Percentiles rank a stretch among this genome's conserved stretches.
phyloP scores from a whole-genome alignment of 53 echinoderm and acorn worm species.

The Paracentrotus lividus region DNA sequence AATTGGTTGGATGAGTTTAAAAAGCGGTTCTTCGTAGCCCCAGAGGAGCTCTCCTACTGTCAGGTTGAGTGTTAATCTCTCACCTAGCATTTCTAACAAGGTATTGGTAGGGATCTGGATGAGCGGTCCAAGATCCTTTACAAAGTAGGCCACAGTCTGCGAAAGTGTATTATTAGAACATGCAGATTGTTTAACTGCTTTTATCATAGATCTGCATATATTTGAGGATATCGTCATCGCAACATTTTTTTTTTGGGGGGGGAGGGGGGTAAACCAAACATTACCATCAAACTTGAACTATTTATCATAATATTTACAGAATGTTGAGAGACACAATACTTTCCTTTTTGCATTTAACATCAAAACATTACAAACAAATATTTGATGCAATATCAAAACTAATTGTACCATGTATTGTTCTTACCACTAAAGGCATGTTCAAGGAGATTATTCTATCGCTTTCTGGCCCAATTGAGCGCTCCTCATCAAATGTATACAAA shows the following conservation, averaged over 20 bases:
- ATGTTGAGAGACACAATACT: too few relatives aligned
- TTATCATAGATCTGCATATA: too few relatives aligned
- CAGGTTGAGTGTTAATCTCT: conserved; percentile 76
- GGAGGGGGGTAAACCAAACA: too few relatives aligned
- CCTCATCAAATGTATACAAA: conserved; percentile 81
- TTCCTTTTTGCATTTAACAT: too few relatives aligned
- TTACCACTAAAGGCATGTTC: conserved; percentile 90
- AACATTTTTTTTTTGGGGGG: too few relatives aligned
- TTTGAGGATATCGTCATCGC: too few relatives aligned
- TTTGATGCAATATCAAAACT: not conserved
- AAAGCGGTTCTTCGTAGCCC: conserved; percentile 94
- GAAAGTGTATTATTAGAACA: too few relatives aligned
- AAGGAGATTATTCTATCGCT: conserved; percentile 81
- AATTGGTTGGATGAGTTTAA: conserved; percentile 73
- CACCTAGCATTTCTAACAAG: conserved; percentile 62
- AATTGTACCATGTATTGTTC: not conserved
- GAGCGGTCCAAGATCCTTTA: not conserved
- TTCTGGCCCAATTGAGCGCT: conserved; percentile 82
- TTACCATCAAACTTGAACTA: too few relatives aligned
- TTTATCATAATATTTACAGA: too few relatives aligned
- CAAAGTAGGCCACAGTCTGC: conserved; percentile 66
- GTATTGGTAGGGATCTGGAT: not conserved
- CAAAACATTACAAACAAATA: too few relatives aligned
- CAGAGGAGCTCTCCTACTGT: conserved; percentile 82
- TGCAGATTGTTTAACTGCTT: too few relatives aligned